Percentiles rank a stretch among this genome's conserved stretches.
Evolutionary conservation across 1,140 invertebrate species (phyloP).

Genomic region (Aphis craccivora): DNA sequence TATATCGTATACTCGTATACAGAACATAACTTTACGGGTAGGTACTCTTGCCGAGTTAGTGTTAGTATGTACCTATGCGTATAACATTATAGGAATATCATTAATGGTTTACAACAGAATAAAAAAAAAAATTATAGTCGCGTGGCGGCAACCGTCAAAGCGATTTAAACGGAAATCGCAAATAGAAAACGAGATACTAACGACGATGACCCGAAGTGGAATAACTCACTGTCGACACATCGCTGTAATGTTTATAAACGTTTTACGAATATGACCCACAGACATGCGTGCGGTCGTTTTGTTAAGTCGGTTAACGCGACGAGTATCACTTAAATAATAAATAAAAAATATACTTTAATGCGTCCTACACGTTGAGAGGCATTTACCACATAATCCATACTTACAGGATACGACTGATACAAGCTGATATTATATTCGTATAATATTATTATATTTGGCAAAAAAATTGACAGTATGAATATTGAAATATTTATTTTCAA

Average conservation of each 20-base stretch:
- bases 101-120: background rate
- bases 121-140: background rate
- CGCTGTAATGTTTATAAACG: background rate
- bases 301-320: background rate
- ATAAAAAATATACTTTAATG: background rate
- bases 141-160: background rate
- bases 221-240: background rate
- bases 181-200: constrained; percentile 2
- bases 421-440: background rate
- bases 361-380: too few relatives aligned
- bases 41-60: background rate
- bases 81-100: background rate
- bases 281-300: background rate
- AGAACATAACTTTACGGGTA: too few relatives aligned
- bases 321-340: constrained; percentile 4
- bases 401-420: too few relatives aligned
- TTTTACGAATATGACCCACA: background rate
- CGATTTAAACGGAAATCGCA: background rate
- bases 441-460: too few relatives aligned
- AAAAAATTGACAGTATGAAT: too few relatives aligned
- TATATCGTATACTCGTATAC: too few relatives aligned
- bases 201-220: background rate
- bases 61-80: too few relatives aligned
- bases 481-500: too few relatives aligned
- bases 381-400: too few relatives aligned